Evolutionary conservation across 2,888 invertebrate species (phyloP), one percentile per base, ranked within the genome.

Genomic region (Corythucha ciliata): DNA sequence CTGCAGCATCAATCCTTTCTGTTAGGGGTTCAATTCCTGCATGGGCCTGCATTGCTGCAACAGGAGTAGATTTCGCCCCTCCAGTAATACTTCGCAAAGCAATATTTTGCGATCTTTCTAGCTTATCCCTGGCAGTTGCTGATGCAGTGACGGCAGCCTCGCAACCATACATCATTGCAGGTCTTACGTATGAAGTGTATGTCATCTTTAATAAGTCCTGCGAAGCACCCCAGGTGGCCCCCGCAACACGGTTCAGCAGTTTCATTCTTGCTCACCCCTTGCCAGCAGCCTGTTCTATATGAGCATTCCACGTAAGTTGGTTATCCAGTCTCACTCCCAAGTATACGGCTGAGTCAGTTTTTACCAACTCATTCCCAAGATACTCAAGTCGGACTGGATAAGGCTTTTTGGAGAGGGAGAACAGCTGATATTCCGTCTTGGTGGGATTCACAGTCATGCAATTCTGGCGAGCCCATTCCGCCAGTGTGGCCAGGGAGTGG

Each of bases 291-390:
- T 26, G 42, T 12, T 42, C 14, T 26, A 26, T 42, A 16, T 26
- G 42, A 2, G 26, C 27, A n/a, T 42, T 42, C 42, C 42, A 42
- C 3, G 25, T 42, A 16, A 42, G 1, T 16, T 26, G 26, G 18
- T 42, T 42, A 26, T 42, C 42, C 27, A 42, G 14, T 12, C 12
- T 42, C 42, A 42, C 42, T 26, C 42, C 42, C 27, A 42, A 42
- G 27, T 42, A 42, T 26, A 26, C 25, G 4, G 40, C 41, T 41
- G 41, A 41, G 41, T 41, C 25, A 14, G 24, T 41, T 41, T 41
- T 22, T 8, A 25, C 41, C 24, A 41, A 8, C 3, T 41, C 25
- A 25, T 2, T 41, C 2, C 25, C 41, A n/a, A 25, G 8, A 25
- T 41, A 41, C 37, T 37, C 3, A 20, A 4, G 33, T 3, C 36